Conservation (phyloP, 2,113 vertebrate genomes). For the Notarius quadriscutis region DNA sequence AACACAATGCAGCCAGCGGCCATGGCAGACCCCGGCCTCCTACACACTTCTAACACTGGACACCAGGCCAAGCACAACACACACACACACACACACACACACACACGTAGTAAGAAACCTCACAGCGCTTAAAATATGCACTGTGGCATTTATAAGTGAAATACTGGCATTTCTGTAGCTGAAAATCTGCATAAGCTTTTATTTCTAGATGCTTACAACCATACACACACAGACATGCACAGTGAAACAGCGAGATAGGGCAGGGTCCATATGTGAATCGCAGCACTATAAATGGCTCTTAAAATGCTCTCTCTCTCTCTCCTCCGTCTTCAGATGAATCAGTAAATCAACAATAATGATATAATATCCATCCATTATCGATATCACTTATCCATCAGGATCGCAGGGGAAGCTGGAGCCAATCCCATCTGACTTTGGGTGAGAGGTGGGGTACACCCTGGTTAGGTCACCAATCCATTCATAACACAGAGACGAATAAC, state of each 20-base stretch:
- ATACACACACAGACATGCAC: conserved; percentile 8
- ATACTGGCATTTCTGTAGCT: not conserved
- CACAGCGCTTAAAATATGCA: conserved; percentile 13
- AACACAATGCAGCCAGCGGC: conserved; percentile 55
- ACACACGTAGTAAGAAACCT: not conserved
- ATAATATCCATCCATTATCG: too few species aligned
- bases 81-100: conserved; percentile 30
- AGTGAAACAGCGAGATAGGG: conserved; percentile 31
- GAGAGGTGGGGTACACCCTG: too few species aligned
- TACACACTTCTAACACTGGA: conserved; percentile 53
- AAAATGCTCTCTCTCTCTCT: not conserved
- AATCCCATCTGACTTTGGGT: too few species aligned
- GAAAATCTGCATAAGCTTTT: not conserved
- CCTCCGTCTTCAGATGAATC: too few species aligned
- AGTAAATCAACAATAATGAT: not conserved
- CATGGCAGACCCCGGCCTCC: conserved; percentile 52
- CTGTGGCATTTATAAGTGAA: conserved; percentile 7
- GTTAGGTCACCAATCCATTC: too few species aligned
- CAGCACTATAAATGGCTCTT: conserved; percentile 34
- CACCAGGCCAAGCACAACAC: conserved; percentile 44
- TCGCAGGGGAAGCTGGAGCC: too few species aligned
- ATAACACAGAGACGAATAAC: too few species aligned
- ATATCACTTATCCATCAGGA: too few species aligned
- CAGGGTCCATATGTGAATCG: conserved; percentile 33
- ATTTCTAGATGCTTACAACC: not conserved